Conservation (phyloP, 2,888 invertebrate species). For the Ethmia dodecea region DNA sequence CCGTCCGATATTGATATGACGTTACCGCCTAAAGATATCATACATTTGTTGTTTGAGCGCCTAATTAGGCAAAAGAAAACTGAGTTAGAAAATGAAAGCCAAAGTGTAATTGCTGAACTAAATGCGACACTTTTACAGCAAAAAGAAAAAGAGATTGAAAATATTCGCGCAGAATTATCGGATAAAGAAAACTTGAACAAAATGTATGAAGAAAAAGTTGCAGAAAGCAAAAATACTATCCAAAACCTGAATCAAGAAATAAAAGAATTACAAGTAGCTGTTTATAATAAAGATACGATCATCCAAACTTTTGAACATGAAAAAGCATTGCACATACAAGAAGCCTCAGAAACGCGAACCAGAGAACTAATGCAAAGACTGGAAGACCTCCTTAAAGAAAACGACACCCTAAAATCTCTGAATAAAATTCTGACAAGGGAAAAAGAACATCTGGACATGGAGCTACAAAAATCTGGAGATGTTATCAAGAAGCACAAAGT, state of each 20-base stretch:
- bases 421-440: conserved; percentile 46
- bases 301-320: conserved; percentile 28
- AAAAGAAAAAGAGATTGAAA: conserved; percentile 34
- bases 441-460: conserved; percentile 38
- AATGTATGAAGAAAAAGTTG: conserved; percentile 32
- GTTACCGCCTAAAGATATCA: conserved; percentile 29
- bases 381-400: conserved; percentile 32
- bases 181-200: conserved; percentile 34
- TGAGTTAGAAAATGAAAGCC: conserved; percentile 26
- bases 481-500: conserved; percentile 44
- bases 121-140: conserved; percentile 30
- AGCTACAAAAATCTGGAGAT: conserved; percentile 50
- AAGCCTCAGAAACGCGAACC: conserved; percentile 22
- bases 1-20: conserved; percentile 30
- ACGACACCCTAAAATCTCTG: conserved; percentile 35
- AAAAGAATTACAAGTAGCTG: conserved; percentile 29
- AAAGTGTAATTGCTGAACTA: conserved; percentile 29
- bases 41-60: conserved; percentile 37
- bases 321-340: conserved; percentile 16
- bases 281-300: conserved; percentile 33
- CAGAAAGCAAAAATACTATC: conserved; percentile 37
- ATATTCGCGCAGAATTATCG: conserved; percentile 27
- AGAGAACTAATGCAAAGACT: conserved; percentile 31
- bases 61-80: conserved; percentile 25
- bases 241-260: conserved; percentile 40